Evolutionary conservation across 2,797 vertebrate species (phyloP).

Genomic region (Takifugu rubripes): DNA sequence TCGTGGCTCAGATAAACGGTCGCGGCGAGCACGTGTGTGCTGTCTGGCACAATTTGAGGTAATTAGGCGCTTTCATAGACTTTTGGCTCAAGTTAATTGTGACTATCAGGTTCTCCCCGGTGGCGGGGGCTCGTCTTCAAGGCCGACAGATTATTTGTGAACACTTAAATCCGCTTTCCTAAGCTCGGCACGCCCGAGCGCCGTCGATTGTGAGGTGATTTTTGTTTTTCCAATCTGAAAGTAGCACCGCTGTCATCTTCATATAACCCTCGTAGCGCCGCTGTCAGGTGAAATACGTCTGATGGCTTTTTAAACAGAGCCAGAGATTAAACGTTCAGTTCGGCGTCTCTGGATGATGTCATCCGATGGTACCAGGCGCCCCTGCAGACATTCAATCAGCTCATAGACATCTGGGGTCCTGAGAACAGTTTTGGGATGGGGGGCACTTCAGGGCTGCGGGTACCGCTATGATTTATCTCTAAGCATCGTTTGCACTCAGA

Average conservation of each 20-base stretch:
- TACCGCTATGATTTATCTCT: constrained; percentile 72
- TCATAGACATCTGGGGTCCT: constrained; percentile 59
- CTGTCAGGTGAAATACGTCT: not conserved
- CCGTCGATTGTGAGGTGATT: constrained; percentile 25
- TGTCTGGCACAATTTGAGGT: constrained; percentile 68
- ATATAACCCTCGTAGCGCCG: not conserved
- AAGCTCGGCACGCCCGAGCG: constrained; percentile 45
- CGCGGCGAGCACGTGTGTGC: constrained; percentile 49
- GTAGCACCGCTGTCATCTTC: constrained; percentile 28
- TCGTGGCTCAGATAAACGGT: constrained; percentile 56
- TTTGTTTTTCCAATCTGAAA: constrained; percentile 30
- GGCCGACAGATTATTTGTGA: constrained; percentile 64
- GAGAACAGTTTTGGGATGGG: constrained; percentile 64
- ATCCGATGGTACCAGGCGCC: constrained; percentile 53
- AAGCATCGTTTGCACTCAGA: constrained; percentile 70
- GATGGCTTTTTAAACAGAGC: constrained; percentile 58
- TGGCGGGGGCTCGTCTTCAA: constrained; percentile 55
- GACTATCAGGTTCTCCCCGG: constrained; percentile 45
- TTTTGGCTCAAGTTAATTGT: constrained; percentile 66
- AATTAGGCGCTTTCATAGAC: constrained; percentile 77
- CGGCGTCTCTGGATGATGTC: constrained; percentile 59
- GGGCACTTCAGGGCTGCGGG: constrained; percentile 68
- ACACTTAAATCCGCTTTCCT: constrained; percentile 59
- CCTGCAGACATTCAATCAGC: constrained; percentile 66
- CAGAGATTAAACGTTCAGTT: constrained; percentile 54